Evolutionary conservation across 2,113 vertebrate genomes (phyloP), one percentile per base, ranked within the genome.

Genomic region (Hiodon tergisus): DNA sequence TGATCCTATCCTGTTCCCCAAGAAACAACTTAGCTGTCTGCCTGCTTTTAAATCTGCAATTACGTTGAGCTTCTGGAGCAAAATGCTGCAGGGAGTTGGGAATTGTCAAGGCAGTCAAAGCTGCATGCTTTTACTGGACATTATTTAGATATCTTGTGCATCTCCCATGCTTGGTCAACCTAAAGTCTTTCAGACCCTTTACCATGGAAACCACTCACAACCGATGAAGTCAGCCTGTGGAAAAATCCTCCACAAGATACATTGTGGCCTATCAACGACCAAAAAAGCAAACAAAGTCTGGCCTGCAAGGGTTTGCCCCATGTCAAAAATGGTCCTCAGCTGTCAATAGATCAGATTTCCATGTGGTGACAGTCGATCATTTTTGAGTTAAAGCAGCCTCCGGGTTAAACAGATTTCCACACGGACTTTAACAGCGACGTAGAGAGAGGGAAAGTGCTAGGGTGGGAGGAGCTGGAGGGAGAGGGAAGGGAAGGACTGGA

Each of bases 401-500:
- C 51, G 10, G 47, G 10, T 54, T 9, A 6, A 8, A n/a, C 53
- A 50, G 10, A 54, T 55, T 7, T 48, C n/a, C 10, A 52, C 9
- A 66, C 17, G 11, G 31, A 53, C 58, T n/a, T 48, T 66, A 2
- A 8, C 11, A 11, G 46, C 63, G 5, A 9, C 13, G 63, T 8
- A 47, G 63, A 66, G 63, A 47, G 17, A 66, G 63, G 63, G 46
- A 66, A 11, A 11, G 63, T 11, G 63, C 31, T 8, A 62, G 47
- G 13, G 5, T 5, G 48, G 13, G 65, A 11, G 46, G 65, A 13
- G 31, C 31, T 31, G 10, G 62, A 13, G 48, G 11, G 66, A 48
- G 47, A 51, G 50, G 50, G 50, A 51, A 53, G 50, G 16, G 69
- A 72, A 57, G 14, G 70, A 8, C 54, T 72, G 70, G 70, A 59